Percentiles rank a stretch among this genome's conserved stretches.
Conservation (phyloP, 2,888 invertebrate species). For the Drosophila helvetica region DNA sequence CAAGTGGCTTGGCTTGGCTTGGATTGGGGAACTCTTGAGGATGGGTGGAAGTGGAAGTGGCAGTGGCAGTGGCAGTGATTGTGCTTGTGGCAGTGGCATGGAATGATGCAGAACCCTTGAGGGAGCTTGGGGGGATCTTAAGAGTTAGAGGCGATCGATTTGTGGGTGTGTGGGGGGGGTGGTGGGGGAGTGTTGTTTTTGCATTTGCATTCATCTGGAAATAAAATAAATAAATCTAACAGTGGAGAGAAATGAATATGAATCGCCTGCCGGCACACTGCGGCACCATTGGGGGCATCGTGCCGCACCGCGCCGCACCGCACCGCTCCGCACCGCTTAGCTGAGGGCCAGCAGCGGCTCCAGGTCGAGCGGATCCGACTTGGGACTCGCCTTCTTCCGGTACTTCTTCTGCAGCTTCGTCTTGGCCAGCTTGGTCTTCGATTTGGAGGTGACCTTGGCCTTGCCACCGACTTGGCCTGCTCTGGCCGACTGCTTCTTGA, state of each 20-base stretch:
- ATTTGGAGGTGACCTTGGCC: constrained; percentile 83
- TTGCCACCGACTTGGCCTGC: constrained; percentile 2
- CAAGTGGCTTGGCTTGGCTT: not conserved
- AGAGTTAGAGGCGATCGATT: constrained; percentile 6
- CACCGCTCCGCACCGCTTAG: constrained; percentile 63
- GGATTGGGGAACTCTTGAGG: not conserved
- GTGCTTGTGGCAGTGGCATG: not conserved
- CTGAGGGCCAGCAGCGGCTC: constrained; percentile 84
- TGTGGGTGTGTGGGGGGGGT: not conserved
- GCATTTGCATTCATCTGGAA: constrained; percentile 33
- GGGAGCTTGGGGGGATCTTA: constrained; percentile 3
- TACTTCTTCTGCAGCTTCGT: constrained; percentile 85
- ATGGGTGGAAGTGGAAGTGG: not conserved
- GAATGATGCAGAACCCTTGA: not conserved
- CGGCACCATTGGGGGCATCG: no score
- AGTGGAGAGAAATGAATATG: constrained; percentile 21
- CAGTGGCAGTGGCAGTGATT: not conserved
- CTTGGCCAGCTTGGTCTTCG: constrained; percentile 87
- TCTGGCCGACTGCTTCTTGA: constrained; percentile 74
- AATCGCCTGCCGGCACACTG: not conserved
- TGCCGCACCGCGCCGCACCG: constrained; percentile 24
- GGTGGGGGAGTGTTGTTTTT: constrained; percentile 9
- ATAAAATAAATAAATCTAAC: constrained; percentile 53
- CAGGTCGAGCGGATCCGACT: constrained; percentile 69
- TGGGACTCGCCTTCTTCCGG: constrained; percentile 82